These are phyloP conservation scores for Kryptopterus vitreolus DNA, from an alignment of 2,797 vertebrate species.

Conservation along the genomic window DNA sequence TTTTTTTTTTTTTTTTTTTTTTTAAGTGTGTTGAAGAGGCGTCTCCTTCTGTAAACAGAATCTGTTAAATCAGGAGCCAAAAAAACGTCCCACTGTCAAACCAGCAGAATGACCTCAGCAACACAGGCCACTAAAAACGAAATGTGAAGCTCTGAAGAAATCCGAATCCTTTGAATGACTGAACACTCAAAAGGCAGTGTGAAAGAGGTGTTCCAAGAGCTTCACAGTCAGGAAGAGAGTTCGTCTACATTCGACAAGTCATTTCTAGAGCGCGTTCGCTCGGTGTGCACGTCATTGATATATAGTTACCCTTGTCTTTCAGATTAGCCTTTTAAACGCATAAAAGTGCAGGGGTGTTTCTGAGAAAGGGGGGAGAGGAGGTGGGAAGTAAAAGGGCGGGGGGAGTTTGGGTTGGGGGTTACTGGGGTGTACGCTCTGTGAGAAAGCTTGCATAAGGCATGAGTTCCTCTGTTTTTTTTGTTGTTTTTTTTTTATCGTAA, in stretches of 20 bases:
- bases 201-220: constrained; percentile 19
- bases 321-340: constrained; percentile 66
- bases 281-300: constrained; percentile 52
- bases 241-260: constrained; percentile 76
- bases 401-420: background rate
- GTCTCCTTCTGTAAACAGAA: background rate
- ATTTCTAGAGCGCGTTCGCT: constrained; percentile 67
- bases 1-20: too few relatives aligned
- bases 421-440: background rate
- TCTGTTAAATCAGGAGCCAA: background rate
- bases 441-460: constrained; percentile 36
- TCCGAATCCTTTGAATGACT: constrained; percentile 26
- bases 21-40: constrained; percentile 12
- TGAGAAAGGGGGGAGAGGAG: constrained; percentile 26
- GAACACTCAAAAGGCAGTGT: constrained; percentile 27
- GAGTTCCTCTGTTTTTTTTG: constrained; percentile 15
- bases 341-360: constrained; percentile 59
- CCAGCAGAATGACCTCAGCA: constrained; percentile 18
- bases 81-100: background rate
- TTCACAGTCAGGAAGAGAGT: constrained; percentile 60
- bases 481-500: constrained; percentile 10
- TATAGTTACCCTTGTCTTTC: constrained; percentile 60
- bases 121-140: constrained; percentile 37
- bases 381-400: too few relatives aligned
- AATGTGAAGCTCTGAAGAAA: constrained; percentile 30